Conservation (phyloP, 2,888 invertebrate species). For the Protophormia terraenovae region DNA sequence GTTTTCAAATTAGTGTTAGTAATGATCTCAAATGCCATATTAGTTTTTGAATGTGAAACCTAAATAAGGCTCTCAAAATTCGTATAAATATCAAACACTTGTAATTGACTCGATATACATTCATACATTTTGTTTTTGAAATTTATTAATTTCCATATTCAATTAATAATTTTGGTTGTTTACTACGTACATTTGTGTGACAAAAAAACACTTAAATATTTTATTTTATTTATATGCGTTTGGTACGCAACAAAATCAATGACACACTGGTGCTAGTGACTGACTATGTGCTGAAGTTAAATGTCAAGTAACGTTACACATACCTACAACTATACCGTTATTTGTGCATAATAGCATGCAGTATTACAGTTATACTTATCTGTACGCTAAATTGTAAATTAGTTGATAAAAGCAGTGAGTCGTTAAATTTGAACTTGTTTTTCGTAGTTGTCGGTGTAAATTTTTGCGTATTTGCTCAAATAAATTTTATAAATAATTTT, state of each 20-base stretch:
- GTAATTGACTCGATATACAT: neutral
- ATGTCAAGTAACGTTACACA: slow-evolving; percentile 55
- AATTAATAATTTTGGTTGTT: slow-evolving; percentile 58
- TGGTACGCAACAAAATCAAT: slow-evolving; percentile 25
- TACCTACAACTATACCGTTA: slow-evolving; percentile 10
- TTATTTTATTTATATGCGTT: slow-evolving; percentile 18
- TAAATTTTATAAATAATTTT: slow-evolving; percentile 13
- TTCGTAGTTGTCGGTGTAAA: neutral
- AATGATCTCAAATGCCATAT: too few relatives aligned
- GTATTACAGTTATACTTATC: slow-evolving; percentile 21
- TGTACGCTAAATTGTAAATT: slow-evolving; percentile 39
- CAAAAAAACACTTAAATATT: slow-evolving; percentile 30
- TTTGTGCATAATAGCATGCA: neutral
- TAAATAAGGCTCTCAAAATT: neutral
- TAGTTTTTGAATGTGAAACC: too few relatives aligned
- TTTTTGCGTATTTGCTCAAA: slow-evolving; percentile 9
- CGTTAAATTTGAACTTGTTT: slow-evolving; percentile 46
- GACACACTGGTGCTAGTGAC: slow-evolving; percentile 31
- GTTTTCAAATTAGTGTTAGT: too few relatives aligned
- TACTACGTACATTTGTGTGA: slow-evolving; percentile 24
- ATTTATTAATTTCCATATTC: slow-evolving; percentile 56
- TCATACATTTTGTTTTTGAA: slow-evolving; percentile 20
- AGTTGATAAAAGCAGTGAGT: slow-evolving; percentile 20
- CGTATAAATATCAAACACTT: neutral
- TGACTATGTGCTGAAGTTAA: slow-evolving; percentile 62